phyloP scores from a whole-genome alignment of 2,797 vertebrate species.

The Carapus acus region DNA sequence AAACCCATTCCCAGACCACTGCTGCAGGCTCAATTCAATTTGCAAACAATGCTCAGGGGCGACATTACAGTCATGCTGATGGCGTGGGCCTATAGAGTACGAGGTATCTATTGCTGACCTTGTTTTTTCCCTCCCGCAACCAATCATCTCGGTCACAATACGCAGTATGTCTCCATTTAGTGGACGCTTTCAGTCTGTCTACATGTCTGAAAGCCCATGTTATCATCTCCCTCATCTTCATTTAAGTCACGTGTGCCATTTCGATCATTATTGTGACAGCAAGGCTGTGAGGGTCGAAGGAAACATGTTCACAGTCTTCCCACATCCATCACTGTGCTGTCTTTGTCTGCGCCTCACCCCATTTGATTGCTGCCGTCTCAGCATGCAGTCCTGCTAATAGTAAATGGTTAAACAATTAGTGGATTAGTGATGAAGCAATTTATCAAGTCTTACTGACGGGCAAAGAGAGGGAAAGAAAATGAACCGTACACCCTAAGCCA shows the following conservation, averaged over 20 bases:
- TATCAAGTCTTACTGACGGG: constrained; percentile 11
- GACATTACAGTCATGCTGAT: constrained; percentile 3
- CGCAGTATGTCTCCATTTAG: constrained; percentile 6
- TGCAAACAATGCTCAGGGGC: constrained; percentile 22
- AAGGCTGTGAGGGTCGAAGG: constrained; percentile 46
- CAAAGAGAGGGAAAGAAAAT: constrained; percentile 2
- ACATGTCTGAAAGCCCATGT: constrained; percentile 13
- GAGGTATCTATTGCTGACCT: constrained; percentile 14
- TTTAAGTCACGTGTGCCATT: constrained; percentile 35
- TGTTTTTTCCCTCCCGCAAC: constrained; percentile 9
- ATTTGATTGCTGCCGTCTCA: constrained; percentile 55
- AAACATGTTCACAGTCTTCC: constrained; percentile 57
- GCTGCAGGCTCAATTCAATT: not conserved
- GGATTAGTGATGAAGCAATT: constrained; percentile 25
- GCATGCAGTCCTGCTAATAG: constrained; percentile 16
- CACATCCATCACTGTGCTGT: constrained; percentile 76
- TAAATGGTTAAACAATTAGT: constrained; percentile 24
- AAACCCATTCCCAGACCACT: not conserved
- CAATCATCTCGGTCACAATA: constrained; percentile 20
- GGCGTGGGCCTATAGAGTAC: not conserved
- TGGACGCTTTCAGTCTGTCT: constrained; percentile 6
- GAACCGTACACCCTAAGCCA: constrained; percentile 9
- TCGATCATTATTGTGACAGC: constrained; percentile 36
- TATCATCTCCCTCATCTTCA: constrained; percentile 28
- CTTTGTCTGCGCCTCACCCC: constrained; percentile 70